These are phyloP conservation scores for Marmota monax DNA, from an alignment of 2,113 vertebrate genomes.

Conservation along the genomic window DNA sequence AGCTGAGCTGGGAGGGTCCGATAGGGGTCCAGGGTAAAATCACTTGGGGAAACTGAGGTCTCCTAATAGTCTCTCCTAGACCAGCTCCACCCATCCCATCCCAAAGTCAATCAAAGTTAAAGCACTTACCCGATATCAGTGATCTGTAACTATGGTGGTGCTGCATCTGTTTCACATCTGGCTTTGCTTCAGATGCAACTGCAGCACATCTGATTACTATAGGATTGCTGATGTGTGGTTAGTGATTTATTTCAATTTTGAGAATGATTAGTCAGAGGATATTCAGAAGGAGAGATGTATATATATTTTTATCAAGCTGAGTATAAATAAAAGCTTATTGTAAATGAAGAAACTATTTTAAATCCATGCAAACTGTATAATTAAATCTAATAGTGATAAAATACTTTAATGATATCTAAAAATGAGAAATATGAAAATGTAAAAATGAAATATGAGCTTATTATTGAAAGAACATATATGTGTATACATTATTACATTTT, in stretches of 20 bases:
- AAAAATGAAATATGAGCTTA: constrained; percentile 50
- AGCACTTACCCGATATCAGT: constrained; percentile 84
- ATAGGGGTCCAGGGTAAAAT: constrained; percentile 76
- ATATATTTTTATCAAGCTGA: constrained; percentile 35
- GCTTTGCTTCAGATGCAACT: constrained; percentile 78
- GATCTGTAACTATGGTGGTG: constrained; percentile 79
- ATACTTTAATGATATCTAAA: constrained; percentile 49
- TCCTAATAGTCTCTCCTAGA: constrained; percentile 81
- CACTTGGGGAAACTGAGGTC: constrained; percentile 78
- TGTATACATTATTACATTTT: constrained; percentile 11
- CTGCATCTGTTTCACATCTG: constrained; percentile 77
- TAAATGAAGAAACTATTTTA: constrained; percentile 46
- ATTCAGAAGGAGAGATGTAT: constrained; percentile 16
- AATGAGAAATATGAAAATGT: constrained; percentile 1
- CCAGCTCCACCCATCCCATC: constrained; percentile 83
- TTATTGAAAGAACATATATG: not conserved
- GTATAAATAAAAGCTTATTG: constrained; percentile 16
- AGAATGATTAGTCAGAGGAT: constrained; percentile 18
- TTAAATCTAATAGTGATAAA: constrained; percentile 57
- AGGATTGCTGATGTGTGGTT: constrained; percentile 77
- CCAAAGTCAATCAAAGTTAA: constrained; percentile 83
- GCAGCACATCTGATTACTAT: constrained; percentile 74
- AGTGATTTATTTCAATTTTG: constrained; percentile 68
- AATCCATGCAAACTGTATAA: constrained; percentile 34
- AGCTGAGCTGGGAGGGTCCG: constrained; percentile 82